Evolutionary conservation across 1,140 invertebrate genomes (phyloP), one percentile per base, ranked within the genome.

Genomic region (Heterodera schachtii): DNA sequence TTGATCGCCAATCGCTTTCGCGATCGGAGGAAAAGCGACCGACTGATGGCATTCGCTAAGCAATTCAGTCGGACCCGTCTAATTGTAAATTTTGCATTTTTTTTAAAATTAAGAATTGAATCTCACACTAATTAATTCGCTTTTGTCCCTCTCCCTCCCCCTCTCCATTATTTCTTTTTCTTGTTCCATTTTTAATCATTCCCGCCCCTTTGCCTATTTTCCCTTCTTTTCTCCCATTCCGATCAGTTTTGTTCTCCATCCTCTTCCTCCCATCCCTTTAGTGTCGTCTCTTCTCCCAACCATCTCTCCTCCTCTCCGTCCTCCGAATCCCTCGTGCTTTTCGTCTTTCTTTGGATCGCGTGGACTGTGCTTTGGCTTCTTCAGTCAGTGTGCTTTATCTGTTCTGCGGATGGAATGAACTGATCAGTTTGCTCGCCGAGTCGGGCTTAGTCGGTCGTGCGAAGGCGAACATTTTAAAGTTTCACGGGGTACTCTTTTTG

Each of bases 241-340:
- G 31, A 11, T 75, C 13, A 41, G 60, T 57, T 75, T 75, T 11
- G n/a, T n/a, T n/a, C n/a, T n/a, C n/a, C n/a, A n/a, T 21, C 21
- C 21, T 21, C 0, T 46, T 41, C n/a, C 16, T n/a, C 60, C 21
- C 5, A 43, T 75, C 19, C 43, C 11, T 52, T 74, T 0, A 78
- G 77, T 78, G 47, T 69, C 77, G 77, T 11, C 41, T 78, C 3
- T 78, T 78, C 64, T 78, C 77, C 3, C 77, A 78, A 31, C 60
- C 77, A 0, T 78, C 77, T 8, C 77, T 78, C 8, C 43, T 78
- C 13, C 41, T 66, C 31, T 69, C 77, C 47, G 77, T 44, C 66
- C 66, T 78, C 13, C 66, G 57, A n/a, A 78, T 78, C 70, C 60
- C 77, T 11, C 9, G 31, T 19, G 70, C 52, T 43, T 78, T 52